A percentile compares a stretch with the other conserved stretches of the same genome.
Evolutionary conservation across 2,888 invertebrate species (phyloP).

Genomic region (Drosophila tripunctata): DNA sequence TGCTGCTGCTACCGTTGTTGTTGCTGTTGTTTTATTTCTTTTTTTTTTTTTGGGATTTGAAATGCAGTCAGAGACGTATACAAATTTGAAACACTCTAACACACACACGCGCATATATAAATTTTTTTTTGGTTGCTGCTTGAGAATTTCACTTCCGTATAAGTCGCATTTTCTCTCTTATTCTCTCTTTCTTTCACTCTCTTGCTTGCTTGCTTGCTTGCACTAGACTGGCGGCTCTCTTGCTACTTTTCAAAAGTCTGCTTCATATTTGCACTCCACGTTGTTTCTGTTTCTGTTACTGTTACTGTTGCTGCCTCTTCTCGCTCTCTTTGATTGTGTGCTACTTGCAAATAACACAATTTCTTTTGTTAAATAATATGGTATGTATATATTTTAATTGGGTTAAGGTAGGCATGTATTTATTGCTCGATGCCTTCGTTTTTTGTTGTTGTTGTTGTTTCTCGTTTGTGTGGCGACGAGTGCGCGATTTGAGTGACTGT

Average conservation of each 20-base stretch:
- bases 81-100: too few relatives aligned
- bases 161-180: slow-evolving; percentile 40
- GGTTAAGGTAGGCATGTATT: slow-evolving; percentile 81
- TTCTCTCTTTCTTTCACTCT: slow-evolving; percentile 13
- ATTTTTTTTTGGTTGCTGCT: slow-evolving; percentile 33
- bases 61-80: slow-evolving; percentile 46
- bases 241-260: slow-evolving; percentile 65
- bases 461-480: slow-evolving; percentile 20
- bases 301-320: too few relatives aligned
- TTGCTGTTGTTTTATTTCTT: slow-evolving; percentile 29
- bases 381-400: slow-evolving; percentile 76
- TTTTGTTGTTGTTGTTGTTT: slow-evolving; percentile 17
- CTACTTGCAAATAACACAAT: slow-evolving; percentile 74
- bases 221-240: too few relatives aligned
- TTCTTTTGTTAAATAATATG: slow-evolving; percentile 82
- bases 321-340: slow-evolving; percentile 53
- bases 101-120: slow-evolving; percentile 21
- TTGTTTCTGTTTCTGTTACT: slow-evolving; percentile 30
- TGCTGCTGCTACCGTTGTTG: slow-evolving; percentile 24
- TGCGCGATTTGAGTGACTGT: slow-evolving; percentile 33
- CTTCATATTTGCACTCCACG: slow-evolving; percentile 59
- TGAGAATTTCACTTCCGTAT: slow-evolving; percentile 81
- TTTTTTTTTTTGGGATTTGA: slow-evolving; percentile 42
- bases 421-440: slow-evolving; percentile 24
- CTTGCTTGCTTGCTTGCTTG: too few relatives aligned